Evolutionary conservation across 23 tunicate genomes (phyloP).

Genomic region (Diplosoma virens): DNA sequence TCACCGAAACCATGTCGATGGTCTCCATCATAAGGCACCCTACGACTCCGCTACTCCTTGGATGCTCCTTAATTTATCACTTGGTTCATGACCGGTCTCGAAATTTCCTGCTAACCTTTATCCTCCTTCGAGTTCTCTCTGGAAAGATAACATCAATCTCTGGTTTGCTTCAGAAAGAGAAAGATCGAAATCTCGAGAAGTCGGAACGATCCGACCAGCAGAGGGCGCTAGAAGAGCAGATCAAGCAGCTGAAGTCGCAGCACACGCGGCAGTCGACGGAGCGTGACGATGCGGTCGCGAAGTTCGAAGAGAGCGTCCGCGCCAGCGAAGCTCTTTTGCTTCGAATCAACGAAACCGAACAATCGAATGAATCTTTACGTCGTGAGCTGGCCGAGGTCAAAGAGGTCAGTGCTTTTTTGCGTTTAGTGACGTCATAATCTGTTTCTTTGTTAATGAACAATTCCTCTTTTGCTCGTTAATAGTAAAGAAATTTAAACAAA

Average conservation of each 20-base stretch:
- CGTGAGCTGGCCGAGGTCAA: slow-evolving; percentile 33
- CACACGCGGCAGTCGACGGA: slow-evolving; percentile 45
- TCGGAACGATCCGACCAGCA: slow-evolving; percentile 11
- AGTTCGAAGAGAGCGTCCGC: slow-evolving; percentile 66
- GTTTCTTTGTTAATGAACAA: no score
- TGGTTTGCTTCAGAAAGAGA: slow-evolving; percentile 3
- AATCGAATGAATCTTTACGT: slow-evolving; percentile 21
- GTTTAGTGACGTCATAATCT: no score
- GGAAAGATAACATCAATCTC: no score
- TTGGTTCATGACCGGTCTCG: no score
- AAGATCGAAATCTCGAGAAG: not conserved
- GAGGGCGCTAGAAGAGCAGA: slow-evolving; percentile 30
- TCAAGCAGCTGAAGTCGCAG: slow-evolving; percentile 1
- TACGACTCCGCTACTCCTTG: no score
- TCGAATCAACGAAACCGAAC: slow-evolving; percentile 45
- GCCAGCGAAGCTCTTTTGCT: slow-evolving; percentile 61
- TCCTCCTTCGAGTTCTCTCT: no score
- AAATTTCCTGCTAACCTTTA: no score
- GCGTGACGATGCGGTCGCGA: slow-evolving; percentile 53
- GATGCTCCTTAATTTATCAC: no score
- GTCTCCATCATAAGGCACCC: no score
- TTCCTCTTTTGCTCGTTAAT: no score
- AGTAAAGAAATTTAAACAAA: no score
- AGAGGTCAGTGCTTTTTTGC: slow-evolving; percentile 21
- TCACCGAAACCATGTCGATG: no score